A percentile compares a stretch with the other conserved stretches of the same genome.
Evolutionary conservation across 2,797 vertebrate species (phyloP).

Genomic region (Poeciliopsis paucimaculata): DNA sequence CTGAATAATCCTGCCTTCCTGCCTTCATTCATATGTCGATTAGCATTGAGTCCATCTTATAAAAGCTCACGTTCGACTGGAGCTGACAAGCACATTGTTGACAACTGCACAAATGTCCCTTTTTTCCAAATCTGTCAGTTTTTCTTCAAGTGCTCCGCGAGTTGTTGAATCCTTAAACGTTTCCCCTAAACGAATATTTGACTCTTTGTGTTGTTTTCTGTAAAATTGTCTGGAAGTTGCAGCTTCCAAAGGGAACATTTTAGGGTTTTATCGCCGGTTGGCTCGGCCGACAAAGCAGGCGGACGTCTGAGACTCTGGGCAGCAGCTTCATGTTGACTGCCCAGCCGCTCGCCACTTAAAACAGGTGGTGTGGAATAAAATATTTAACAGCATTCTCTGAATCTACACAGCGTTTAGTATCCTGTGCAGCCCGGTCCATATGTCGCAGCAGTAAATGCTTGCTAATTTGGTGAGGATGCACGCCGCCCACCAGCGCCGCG

Average conservation of each 20-base stretch:
- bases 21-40: slow-evolving; percentile 73
- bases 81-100: slow-evolving; percentile 60
- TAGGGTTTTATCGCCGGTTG: background rate
- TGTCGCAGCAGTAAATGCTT: slow-evolving; percentile 46
- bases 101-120: slow-evolving; percentile 52
- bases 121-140: slow-evolving; percentile 25
- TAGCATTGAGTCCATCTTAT: slow-evolving; percentile 60
- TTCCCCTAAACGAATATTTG: slow-evolving; percentile 6
- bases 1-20: slow-evolving; percentile 62
- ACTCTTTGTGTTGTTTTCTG: background rate
- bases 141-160: slow-evolving; percentile 13
- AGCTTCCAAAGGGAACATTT: slow-evolving; percentile 4
- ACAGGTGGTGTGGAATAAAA: slow-evolving; percentile 68
- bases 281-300: slow-evolving; percentile 53
- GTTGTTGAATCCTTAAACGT: slow-evolving; percentile 21
- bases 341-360: slow-evolving; percentile 36
- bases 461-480: background rate
- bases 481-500: slow-evolving; percentile 1
- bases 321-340: slow-evolving; percentile 44
- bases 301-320: slow-evolving; percentile 36
- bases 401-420: slow-evolving; percentile 35
- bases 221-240: background rate
- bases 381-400: slow-evolving; percentile 59
- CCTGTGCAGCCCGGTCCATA: slow-evolving; percentile 40
- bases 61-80: slow-evolving; percentile 55